These are phyloP conservation scores for Trematomus loennbergii DNA, from an alignment of 2,113 vertebrate genomes.

Conservation along the genomic window DNA sequence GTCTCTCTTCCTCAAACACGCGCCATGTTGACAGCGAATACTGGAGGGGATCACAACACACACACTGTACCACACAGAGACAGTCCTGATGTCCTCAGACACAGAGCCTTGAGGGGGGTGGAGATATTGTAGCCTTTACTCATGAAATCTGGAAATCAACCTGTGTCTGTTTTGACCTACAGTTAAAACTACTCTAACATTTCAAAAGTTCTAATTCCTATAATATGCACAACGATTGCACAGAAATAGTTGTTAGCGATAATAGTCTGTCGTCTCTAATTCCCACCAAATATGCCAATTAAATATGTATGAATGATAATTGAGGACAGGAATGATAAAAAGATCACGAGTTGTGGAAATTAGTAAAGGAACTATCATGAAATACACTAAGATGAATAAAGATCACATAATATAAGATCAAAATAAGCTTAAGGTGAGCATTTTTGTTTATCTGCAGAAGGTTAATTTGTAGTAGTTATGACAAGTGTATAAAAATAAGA, in stretches of 20 bases:
- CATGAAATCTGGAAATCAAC: neutral
- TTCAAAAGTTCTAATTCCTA: no score
- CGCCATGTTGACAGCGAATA: slow-evolving; percentile 67
- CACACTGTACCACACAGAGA: slow-evolving; percentile 30
- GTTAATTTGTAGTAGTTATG: no score
- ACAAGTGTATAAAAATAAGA: no score
- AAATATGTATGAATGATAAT: no score
- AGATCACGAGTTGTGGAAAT: neutral
- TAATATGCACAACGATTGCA: no score
- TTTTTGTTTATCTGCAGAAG: no score
- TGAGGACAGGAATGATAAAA: neutral
- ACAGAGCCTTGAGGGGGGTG: neutral
- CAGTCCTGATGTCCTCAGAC: neutral
- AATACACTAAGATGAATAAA: neutral
- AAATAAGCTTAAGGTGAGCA: no score
- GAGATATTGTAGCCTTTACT: neutral
- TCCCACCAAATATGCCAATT: no score
- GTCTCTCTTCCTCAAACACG: slow-evolving; percentile 61
- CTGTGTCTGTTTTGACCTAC: neutral
- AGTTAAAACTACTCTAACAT: neutral
- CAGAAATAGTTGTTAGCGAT: no score
- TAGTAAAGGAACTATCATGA: neutral
- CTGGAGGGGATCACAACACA: slow-evolving; percentile 56
- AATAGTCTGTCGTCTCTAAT: no score
- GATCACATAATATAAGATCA: neutral